Base-by-base conservation (phyloP, 1,140 invertebrate species). In the Bombus soroeensis region DNA sequence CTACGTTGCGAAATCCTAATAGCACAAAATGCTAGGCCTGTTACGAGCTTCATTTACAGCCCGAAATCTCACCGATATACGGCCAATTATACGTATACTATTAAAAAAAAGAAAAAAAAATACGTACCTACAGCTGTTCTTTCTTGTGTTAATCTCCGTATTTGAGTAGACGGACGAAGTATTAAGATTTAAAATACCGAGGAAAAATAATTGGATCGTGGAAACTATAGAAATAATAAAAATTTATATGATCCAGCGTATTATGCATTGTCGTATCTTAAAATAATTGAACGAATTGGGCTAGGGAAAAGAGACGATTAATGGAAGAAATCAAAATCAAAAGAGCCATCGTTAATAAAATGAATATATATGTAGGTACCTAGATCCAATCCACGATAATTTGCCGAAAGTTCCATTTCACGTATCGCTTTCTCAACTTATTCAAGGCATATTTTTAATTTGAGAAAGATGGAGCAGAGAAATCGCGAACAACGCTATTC, bases 381-480 rank as follows among this genome's bases (percentile, higher is more conserved):
- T 53, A 8, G 47, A 53, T 18, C 47, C 47, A 6, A 47, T 18
- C 0, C 47, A 6, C 18, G 5, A 22, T 53, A 18, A 22, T 53
- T 22, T 53, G 18, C 6, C 0, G 47, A 6, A 53, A 0, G 1
- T 53, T 2, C 1, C 47, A 53, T 53, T 53, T 53, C 18, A 8
- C 18, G 0, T 22, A 18, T 53, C 47, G 47, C 18, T 1, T 22
- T 53, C 22, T 22, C 1, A 8, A 53, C 5, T 53, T 53, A 53
- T 22, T 53, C 18, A 6, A 22, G n/a, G 59, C 47, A 3, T 37
- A 32, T 62, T 43, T n/a, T 68, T 75, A 74, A 87, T 83, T 83
- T 3, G 59, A 59, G 15, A 28, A 66, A 5, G 28, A 62, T 47
- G n/a, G n/a, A 70, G 34, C 25, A 79, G n/a, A 41, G 43, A 25